Evolutionary conservation across 2,888 invertebrate genomes (phyloP).

Genomic region (Hypena proboscidalis): DNA sequence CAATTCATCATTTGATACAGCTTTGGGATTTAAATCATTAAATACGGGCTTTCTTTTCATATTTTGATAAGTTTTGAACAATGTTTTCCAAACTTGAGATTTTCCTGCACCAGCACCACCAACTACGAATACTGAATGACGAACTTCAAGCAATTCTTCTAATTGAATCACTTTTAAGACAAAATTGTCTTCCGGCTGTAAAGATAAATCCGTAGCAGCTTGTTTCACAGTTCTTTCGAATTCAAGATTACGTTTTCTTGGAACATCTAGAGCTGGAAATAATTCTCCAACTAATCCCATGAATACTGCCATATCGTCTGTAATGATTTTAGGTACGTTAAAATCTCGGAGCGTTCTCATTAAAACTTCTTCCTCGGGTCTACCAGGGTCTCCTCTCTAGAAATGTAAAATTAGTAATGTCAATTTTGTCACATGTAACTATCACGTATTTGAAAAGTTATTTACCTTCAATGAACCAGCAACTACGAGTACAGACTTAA

Average conservation of each 20-base stretch:
- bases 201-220: slow-evolving; percentile 94
- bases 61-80: slow-evolving; percentile 96
- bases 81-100: slow-evolving; percentile 97
- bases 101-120: slow-evolving; percentile 98
- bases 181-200: slow-evolving; percentile 98
- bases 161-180: slow-evolving; percentile 98
- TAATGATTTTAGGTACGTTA: slow-evolving; percentile 97
- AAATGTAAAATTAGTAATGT: slow-evolving; percentile 3
- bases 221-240: slow-evolving; percentile 97
- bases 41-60: slow-evolving; percentile 94
- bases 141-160: slow-evolving; percentile 96
- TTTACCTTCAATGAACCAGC: slow-evolving; percentile 96
- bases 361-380: slow-evolving; percentile 98
- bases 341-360: slow-evolving; percentile 98
- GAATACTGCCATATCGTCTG: slow-evolving; percentile 97
- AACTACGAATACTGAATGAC: slow-evolving; percentile 98
- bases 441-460: too few relatives aligned
- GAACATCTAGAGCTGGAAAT: slow-evolving; percentile 98
- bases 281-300: slow-evolving; percentile 98
- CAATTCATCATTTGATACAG: slow-evolving; percentile 98
- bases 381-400: slow-evolving; percentile 95
- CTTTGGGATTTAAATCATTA: slow-evolving; percentile 98
- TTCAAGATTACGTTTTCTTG: slow-evolving; percentile 96
- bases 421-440: too few relatives aligned
- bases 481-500: slow-evolving; percentile 98